Evolutionary conservation across 2,797 vertebrate genomes (phyloP).

Genomic region (Sebastes variabilis): DNA sequence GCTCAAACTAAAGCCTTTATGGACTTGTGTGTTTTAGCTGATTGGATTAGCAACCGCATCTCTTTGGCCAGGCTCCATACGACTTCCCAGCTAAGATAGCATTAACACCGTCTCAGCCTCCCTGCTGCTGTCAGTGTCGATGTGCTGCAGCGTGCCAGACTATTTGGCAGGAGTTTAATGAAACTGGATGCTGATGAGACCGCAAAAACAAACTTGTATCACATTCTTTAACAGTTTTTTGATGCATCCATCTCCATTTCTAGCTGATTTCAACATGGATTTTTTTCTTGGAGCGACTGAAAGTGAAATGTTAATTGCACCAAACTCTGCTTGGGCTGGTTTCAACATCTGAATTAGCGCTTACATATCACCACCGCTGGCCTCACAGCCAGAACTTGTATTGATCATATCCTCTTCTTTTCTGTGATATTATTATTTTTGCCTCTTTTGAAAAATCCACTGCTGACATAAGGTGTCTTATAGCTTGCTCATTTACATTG

Average conservation of each 20-base stretch:
- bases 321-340: not conserved
- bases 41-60: conserved; percentile 75
- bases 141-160: conserved; percentile 38
- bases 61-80: conserved; percentile 37
- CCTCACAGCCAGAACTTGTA: conserved; percentile 13
- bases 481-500: conserved; percentile 75
- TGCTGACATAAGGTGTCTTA: conserved; percentile 43
- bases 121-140: not conserved
- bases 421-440: conserved; percentile 19
- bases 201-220: not conserved
- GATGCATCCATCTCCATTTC: not conserved
- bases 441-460: conserved; percentile 21
- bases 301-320: conserved; percentile 11
- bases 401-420: conserved; percentile 20
- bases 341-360: not conserved
- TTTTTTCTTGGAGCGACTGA: not conserved
- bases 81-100: conserved; percentile 61
- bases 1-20: conserved; percentile 61
- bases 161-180: conserved; percentile 44
- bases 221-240: conserved; percentile 3
- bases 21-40: conserved; percentile 77
- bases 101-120: conserved; percentile 59
- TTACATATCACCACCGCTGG: not conserved
- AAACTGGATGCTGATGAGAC: conserved; percentile 19
- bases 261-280: not conserved